A percentile compares a stretch with the other conserved stretches of the same genome.
Conservation (phyloP, 2,888 invertebrate genomes). For the Thereva unica region DNA sequence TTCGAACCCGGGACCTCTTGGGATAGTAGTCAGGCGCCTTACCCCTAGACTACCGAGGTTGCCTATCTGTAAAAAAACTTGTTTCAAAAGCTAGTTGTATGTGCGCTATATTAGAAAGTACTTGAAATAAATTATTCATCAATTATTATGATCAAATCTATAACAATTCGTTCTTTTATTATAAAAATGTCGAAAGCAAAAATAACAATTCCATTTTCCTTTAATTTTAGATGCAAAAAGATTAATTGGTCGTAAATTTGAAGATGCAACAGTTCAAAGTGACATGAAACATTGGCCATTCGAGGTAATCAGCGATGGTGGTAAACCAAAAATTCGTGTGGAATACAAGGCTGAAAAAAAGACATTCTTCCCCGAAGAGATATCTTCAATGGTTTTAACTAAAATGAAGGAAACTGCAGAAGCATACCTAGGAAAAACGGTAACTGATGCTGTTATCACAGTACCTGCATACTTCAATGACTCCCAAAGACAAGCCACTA, state of each 20-base stretch:
- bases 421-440: conserved; percentile 81
- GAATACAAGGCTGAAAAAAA: conserved; percentile 88
- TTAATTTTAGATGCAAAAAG: conserved; percentile 83
- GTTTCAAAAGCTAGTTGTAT: too few species aligned
- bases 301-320: conserved; percentile 77
- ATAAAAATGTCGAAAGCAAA: background rate
- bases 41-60: too few species aligned
- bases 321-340: conserved; percentile 82
- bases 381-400: conserved; percentile 88
- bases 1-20: too few species aligned
- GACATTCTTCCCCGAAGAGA: conserved; percentile 88
- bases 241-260: conserved; percentile 88
- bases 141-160: background rate
- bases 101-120: too few species aligned
- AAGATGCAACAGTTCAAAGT: conserved; percentile 83
- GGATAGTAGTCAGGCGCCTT: too few species aligned
- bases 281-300: conserved; percentile 97
- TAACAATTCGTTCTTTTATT: background rate
- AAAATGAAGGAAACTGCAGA: conserved; percentile 95
- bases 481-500: conserved; percentile 89
- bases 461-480: conserved; percentile 92
- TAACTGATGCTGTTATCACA: conserved; percentile 86
- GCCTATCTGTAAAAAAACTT: too few species aligned
- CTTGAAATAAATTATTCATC: background rate
- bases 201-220: conserved; percentile 51